Conservation (phyloP, 2,113 vertebrate genomes). For the Oreochromis aureus region DNA sequence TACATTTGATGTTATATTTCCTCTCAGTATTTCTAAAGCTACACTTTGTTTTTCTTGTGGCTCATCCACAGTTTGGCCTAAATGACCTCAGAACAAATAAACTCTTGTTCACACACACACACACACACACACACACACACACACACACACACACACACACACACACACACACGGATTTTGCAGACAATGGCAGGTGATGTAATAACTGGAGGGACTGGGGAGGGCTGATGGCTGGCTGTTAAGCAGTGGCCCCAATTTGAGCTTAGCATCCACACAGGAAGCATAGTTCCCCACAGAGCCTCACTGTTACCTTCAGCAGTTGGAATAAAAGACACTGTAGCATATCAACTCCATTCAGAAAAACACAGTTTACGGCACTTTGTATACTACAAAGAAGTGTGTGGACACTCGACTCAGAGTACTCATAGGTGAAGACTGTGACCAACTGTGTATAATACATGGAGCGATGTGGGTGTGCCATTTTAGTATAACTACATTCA, state of each 20-base stretch:
- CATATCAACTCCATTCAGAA: neutral
- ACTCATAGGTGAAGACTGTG: neutral
- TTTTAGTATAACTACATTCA: neutral
- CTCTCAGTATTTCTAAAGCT: neutral
- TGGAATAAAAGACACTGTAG: neutral
- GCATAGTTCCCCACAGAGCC: neutral
- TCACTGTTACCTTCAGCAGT: neutral
- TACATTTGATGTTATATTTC: neutral
- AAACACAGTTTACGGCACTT: neutral
- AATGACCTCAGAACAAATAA: neutral
- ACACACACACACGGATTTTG: neutral
- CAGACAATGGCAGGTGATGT: conserved; percentile 53
- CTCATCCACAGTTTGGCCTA: neutral
- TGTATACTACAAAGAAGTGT: neutral
- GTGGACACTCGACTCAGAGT: neutral
- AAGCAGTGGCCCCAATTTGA: conserved; percentile 46
- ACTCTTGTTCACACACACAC: too few relatives aligned
- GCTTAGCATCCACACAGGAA: neutral
- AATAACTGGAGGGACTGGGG: conserved; percentile 7
- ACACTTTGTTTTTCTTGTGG: neutral
- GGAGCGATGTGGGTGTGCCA: neutral
- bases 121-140: too few relatives aligned
- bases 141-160: neutral
- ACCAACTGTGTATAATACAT: neutral
- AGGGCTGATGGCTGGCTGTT: conserved; percentile 11